Evolutionary conservation across 2,113 vertebrate genomes (phyloP), one percentile per base, ranked within the genome.

Genomic region (Atherinomorus stipes): DNA sequence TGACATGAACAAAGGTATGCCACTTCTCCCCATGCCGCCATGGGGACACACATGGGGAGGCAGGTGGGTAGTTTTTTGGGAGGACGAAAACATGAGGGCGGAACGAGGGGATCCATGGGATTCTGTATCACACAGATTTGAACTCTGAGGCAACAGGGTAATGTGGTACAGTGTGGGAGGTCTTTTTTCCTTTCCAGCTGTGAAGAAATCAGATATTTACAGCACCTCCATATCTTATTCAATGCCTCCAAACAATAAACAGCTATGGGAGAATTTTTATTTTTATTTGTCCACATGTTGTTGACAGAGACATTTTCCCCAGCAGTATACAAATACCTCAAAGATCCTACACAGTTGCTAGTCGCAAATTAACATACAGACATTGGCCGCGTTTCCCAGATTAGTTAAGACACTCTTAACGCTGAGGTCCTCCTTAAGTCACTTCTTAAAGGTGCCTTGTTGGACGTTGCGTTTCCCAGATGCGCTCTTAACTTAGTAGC

Each of bases 1-100:
- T 93, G 98, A 99, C 91, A 99, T 98, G 93, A 97, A 97, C 94
- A 99, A 97, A 98, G 98, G 97, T 99, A 95, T 56, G 88, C 64
- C 64, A 81, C 83, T 86, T 83, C 61, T 81, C 51, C 49, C 72
- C 1, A 59, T 49, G 54, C 76, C 69, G 56, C 88, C 80, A 58
- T 64, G 25, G 73, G 82, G 80, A 51, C 58, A 12, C 69, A 66
- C 71, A 63, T 42, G 11, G 71, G 61, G 60, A 66, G 57, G 74
- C 72, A 64, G 67, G 62, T 77, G 63, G 68, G 74, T 80, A 53
- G 77, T 80, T 76, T 4, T 34, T 9, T 1, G 38, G 23, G 45
- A 59, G 62, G 68, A 73, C 60, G 71, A 61, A 68, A 62, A 57
- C 26, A 28, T 26, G 49, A 58, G 62, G 61, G 45, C 51, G 52